A percentile compares a stretch with the other conserved stretches of the same genome.
These are phyloP conservation scores for Gorsachius magnificus DNA, from an alignment of 2,797 vertebrate genomes.

Conservation along the genomic window DNA sequence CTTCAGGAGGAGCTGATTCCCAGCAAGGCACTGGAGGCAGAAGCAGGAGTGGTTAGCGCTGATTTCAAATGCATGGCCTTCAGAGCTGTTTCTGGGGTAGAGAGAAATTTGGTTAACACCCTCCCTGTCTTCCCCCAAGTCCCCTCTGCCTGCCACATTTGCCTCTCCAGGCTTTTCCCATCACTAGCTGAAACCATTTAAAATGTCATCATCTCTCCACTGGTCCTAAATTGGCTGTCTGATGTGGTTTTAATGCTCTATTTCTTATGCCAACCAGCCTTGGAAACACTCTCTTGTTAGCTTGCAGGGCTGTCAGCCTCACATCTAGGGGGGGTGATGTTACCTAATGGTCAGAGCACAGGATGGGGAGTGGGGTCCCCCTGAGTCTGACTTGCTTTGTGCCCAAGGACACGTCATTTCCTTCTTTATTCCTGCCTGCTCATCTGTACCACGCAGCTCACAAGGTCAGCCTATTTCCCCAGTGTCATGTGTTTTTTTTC, in stretches of 20 bases:
- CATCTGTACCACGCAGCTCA: neutral
- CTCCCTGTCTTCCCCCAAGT: neutral
- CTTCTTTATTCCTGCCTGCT: neutral
- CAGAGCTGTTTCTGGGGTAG: neutral
- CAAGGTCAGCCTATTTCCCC: neutral
- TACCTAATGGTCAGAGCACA: neutral
- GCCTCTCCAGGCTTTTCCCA: neutral
- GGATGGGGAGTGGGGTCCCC: neutral
- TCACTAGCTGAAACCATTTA: slow-evolving; percentile 35
- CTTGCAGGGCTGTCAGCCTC: neutral
- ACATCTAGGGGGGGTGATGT: neutral
- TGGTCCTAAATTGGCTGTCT: slow-evolving; percentile 29
- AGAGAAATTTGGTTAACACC: neutral
- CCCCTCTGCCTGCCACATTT: neutral
- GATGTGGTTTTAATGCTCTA: slow-evolving; percentile 40
- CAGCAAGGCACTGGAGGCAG: neutral
- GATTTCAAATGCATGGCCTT: neutral
- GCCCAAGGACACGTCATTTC: neutral
- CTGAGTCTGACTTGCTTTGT: neutral
- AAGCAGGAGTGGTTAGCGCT: neutral
- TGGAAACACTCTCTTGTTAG: neutral
- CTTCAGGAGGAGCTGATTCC: neutral
- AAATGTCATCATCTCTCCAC: slow-evolving; percentile 22
- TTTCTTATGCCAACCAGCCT: slow-evolving; percentile 8
- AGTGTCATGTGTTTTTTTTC: neutral